Evolutionary conservation across 2,888 invertebrate species (phyloP).

Genomic region (Helobdella robusta): DNA sequence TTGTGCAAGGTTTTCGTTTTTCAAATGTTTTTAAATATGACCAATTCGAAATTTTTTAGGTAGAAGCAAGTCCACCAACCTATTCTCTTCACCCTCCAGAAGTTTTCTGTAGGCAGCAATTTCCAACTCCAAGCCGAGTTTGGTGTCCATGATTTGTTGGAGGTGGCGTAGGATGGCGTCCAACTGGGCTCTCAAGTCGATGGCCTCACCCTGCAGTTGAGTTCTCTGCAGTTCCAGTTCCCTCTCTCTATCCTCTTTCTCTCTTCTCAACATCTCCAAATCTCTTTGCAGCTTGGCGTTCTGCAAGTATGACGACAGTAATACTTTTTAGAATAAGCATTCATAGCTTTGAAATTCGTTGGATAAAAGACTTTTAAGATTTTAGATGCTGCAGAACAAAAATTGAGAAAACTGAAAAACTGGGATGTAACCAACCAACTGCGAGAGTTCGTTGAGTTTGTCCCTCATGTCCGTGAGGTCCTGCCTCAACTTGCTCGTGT

Average conservation of each 20-base stretch:
- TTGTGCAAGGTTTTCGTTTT: too few species aligned
- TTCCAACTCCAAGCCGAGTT: slow-evolving; percentile 54
- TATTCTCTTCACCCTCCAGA: slow-evolving; percentile 54
- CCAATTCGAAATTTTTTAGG: too few species aligned
- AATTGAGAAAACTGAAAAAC: too few species aligned
- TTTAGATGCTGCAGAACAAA: too few species aligned
- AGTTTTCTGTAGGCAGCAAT: slow-evolving; percentile 55
- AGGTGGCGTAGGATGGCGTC: slow-evolving; percentile 49
- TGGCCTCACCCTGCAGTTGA: slow-evolving; percentile 43
- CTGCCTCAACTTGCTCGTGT: slow-evolving; percentile 50
- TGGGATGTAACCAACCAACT: slow-evolving; percentile 47
- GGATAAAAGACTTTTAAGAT: too few species aligned
- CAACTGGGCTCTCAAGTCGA: slow-evolving; percentile 46
- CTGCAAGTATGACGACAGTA: slow-evolving; percentile 31
- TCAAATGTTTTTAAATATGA: too few species aligned
- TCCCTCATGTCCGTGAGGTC: slow-evolving; percentile 50
- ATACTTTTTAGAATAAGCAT: background rate
- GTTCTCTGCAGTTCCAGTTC: slow-evolving; percentile 50
- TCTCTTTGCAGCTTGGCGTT: slow-evolving; percentile 52
- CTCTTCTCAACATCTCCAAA: slow-evolving; percentile 51
- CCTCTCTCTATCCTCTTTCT: slow-evolving; percentile 51
- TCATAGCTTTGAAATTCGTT: background rate
- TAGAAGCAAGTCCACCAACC: slow-evolving; percentile 41
- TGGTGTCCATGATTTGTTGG: slow-evolving; percentile 50
- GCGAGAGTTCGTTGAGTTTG: slow-evolving; percentile 52